Evolutionary conservation across 2,113 vertebrate genomes (phyloP).

Genomic region (Cardinalis cardinalis): DNA sequence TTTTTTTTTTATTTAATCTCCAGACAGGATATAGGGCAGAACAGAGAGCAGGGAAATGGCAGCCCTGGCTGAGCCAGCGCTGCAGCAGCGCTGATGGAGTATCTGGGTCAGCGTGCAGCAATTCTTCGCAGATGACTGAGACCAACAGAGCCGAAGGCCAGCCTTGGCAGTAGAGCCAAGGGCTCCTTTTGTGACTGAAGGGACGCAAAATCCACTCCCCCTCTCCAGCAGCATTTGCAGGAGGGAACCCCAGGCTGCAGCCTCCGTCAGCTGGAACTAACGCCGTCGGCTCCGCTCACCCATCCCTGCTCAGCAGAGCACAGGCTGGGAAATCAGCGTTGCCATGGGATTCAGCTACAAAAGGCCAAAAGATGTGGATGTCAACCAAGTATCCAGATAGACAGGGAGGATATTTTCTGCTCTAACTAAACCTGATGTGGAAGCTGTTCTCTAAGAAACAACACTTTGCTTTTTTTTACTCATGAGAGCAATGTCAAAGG

Average conservation of each 20-base stretch:
- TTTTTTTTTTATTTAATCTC: neutral
- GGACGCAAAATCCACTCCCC: neutral
- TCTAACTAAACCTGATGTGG: neutral
- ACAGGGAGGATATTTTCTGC: neutral
- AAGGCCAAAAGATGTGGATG: conserved; percentile 7
- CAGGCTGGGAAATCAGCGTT: conserved; percentile 4
- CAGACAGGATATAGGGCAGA: neutral
- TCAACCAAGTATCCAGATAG: neutral
- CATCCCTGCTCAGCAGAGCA: neutral
- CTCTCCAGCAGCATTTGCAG: neutral
- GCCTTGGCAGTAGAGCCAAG: neutral
- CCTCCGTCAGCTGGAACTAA: neutral
- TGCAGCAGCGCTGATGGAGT: neutral
- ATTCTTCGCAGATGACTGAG: conserved; percentile 18
- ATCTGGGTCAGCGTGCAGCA: conserved; percentile 33
- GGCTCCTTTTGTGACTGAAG: neutral
- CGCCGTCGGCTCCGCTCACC: neutral
- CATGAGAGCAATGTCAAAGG: fast-evolving
- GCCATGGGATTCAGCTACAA: neutral
- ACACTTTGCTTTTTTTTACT: neutral
- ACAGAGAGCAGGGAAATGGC: conserved; percentile 1
- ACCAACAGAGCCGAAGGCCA: neutral
- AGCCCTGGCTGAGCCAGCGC: neutral
- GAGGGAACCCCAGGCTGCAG: neutral
- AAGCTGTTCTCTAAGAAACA: neutral